Base-by-base conservation (phyloP, 2,888 invertebrate species). In the Lasioglossum calceatum region DNA sequence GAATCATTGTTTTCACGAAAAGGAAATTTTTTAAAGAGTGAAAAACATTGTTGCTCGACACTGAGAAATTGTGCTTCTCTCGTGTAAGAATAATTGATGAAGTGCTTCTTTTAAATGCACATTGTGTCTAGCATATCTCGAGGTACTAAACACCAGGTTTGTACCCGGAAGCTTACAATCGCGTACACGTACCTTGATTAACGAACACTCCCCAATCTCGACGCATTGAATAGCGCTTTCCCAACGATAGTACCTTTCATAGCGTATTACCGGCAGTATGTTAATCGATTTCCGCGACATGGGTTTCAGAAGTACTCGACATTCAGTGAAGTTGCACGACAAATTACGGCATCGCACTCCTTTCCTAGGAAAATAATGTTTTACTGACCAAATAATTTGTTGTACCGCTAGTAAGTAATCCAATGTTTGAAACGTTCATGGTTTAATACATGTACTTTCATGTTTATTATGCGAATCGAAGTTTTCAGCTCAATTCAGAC, bases 141-240 rank as follows among this genome's bases (percentile, higher is more conserved):
- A 16, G 19, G 32, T 50, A 72, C 47, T 39, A 44, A 81, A 77
- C 67, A 36, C 27, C n/a, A 64, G 19, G 47, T 83, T 61, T 44
- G 61, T 32, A 16, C 50, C 61, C 42, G 75, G 76, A 54, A 67
- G 73, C 73, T 44, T 14, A 61, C 50, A 61, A 81, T 76, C 47
- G 80, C 10, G 73, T 79, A 67, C 54, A 44, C 70, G 50, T 64
- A n/a, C 14, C 58, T 39, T 61, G 54, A 77, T 84, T 73, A 81
- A 84, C 72, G 73, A 84, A 84, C 81, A 16, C 14, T n/a, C 32
- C 77, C 47, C 7, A 74, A 61, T 42, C 77, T n/a, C 44, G 14
- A 16, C 23, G 54, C 54, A 23, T 10, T 74, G 73, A 82, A 77
- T 84, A 58, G 74, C 67, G 73, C 44, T 70, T 70, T 74, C 82